Evolutionary conservation across 2,888 invertebrate genomes (phyloP).

Genomic region (Drosophila monieri): DNA sequence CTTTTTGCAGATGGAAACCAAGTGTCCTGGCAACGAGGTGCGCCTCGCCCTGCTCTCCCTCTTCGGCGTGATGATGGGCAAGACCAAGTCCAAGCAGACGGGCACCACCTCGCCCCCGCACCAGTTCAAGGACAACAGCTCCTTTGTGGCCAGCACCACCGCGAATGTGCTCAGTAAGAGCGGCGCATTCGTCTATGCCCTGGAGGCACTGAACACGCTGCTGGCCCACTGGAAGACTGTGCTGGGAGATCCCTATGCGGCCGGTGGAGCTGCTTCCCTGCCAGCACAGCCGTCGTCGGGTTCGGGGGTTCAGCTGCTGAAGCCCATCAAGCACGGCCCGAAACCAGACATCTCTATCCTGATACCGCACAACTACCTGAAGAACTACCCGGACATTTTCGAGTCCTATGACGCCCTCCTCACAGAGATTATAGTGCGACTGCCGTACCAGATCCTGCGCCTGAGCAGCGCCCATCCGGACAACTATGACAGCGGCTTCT

Average conservation of each 20-base stretch:
- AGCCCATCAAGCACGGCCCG: conserved; percentile 91
- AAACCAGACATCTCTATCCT: conserved; percentile 98
- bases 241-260: conserved; percentile 80
- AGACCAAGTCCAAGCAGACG: conserved; percentile 83
- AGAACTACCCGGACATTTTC: conserved; percentile 96
- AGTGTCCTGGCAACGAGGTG: conserved; percentile 92
- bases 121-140: conserved; percentile 85
- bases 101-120: conserved; percentile 84
- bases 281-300: conserved; percentile 22
- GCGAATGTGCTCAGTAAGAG: conserved; percentile 89
- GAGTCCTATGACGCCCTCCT: conserved; percentile 96
- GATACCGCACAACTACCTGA: conserved; percentile 96
- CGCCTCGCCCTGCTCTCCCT: conserved; percentile 94
- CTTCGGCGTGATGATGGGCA: conserved; percentile 87
- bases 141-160: conserved; percentile 88
- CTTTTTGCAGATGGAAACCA: conserved; percentile 79
- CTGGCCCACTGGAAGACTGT: conserved; percentile 90
- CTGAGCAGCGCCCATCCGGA: conserved; percentile 83
- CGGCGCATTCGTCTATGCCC: conserved; percentile 89
- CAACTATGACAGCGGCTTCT: conserved; percentile 88
- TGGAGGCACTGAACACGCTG: conserved; percentile 88
- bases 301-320: conserved; percentile 86
- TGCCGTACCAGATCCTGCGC: conserved; percentile 94
- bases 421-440: conserved; percentile 96
- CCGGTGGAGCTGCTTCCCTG: conserved; percentile 45